Evolutionary conservation across 2,113 vertebrate species (phyloP), one percentile per base, ranked within the genome.

Genomic region (Sinocyclocheilus anshuiensis): DNA sequence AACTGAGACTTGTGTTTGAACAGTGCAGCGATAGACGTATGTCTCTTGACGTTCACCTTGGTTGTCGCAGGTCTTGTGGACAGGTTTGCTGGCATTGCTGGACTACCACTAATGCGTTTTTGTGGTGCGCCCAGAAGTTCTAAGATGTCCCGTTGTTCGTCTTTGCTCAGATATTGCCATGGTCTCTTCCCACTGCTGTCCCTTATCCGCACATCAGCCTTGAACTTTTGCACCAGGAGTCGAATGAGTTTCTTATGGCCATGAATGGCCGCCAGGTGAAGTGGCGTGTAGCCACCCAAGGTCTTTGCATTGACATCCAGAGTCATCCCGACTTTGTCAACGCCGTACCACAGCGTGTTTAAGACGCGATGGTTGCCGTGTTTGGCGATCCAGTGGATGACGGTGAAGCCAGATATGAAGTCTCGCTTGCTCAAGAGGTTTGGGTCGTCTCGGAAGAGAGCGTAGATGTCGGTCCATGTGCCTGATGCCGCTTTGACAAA

Each of bases 311-410:
- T 93, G 0, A 96, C 86, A 1, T 98, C 94, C 4, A 98, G 94
- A 6, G 72, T 79, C 90, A 97, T 55, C 36, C 97, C 96, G 0
- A 84, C 80, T 78, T 93, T 94, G 20, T 45, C 83, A 0, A 96
- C 96, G 0, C 95, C 95, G 0, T 92, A 94, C 29, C 95, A 94
- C 69, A 99, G 92, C 6, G 96, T 95, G 93, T 95, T 95, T 89
- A 99, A 94, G 63, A 96, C 97, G 0, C 91, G 26, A 67, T 95
- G 94, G 61, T 96, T 93, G 0, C 98, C 97, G 0, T 98, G 98
- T 89, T 99, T 99, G 83, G 97, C 97, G 67, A 98, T 95, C 98
- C 98, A 99, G 94, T 99, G 98, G 76, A 98, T 94, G 1, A 96
- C 94, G 0, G 96, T 99, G 91, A 95, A 99, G 24, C 98, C 98